Conservation (phyloP, 2,888 invertebrate species). For the Eristalis intricaria region DNA sequence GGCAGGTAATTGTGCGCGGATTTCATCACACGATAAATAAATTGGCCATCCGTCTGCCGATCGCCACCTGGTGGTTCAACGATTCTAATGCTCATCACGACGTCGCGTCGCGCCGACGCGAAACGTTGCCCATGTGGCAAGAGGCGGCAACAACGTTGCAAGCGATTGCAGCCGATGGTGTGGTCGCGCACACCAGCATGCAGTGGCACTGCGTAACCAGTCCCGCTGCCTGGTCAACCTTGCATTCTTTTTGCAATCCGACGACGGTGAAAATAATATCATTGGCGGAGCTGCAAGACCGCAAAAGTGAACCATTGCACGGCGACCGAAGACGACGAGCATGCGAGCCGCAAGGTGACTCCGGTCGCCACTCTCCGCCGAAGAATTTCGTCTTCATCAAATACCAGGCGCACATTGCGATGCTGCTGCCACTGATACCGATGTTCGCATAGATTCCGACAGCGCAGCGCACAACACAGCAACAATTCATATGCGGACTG, state of each 20-base stretch:
- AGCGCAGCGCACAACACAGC: constrained; percentile 12
- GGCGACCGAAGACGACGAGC: not conserved
- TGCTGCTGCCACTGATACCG: not conserved
- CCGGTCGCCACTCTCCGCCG: constrained; percentile 23
- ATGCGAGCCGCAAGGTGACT: not conserved
- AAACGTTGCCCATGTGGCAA: not conserved
- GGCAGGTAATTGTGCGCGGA: constrained; percentile 52
- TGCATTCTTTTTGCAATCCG: constrained; percentile 70
- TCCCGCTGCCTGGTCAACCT: constrained; percentile 68
- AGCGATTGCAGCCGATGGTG: not conserved
- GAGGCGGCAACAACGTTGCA: not conserved
- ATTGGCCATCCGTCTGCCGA: constrained; percentile 58
- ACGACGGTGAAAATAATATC: constrained; percentile 68
- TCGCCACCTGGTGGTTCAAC: constrained; percentile 31
- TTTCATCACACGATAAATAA: constrained; percentile 66
- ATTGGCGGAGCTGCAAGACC: constrained; percentile 56
- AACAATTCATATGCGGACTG: constrained; percentile 36
- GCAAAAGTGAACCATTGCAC: constrained; percentile 57
- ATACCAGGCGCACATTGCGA: constrained; percentile 39
- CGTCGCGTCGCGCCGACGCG: not conserved
- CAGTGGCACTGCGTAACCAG: constrained; percentile 53
- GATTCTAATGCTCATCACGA: constrained; percentile 64
- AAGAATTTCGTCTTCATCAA: constrained; percentile 65
- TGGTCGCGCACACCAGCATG: constrained; percentile 15
- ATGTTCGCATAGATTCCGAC: constrained; percentile 44